phyloP scores from a whole-genome alignment of 2,797 vertebrate species.

The Gymnocypris eckloni region DNA sequence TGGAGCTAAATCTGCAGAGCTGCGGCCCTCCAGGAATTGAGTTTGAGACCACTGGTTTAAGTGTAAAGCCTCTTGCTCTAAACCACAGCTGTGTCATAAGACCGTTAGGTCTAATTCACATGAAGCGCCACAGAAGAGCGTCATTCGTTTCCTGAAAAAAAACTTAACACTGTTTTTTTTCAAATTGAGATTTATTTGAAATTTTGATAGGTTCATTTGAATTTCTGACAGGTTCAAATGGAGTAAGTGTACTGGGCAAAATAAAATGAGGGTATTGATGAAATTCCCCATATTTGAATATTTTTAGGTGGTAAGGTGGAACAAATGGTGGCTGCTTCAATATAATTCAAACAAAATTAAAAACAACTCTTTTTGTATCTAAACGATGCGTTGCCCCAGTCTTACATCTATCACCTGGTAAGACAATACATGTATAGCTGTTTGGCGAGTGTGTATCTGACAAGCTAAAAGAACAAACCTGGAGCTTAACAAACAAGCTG shows the following conservation, averaged over 20 bases:
- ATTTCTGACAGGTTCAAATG: slow-evolving; percentile 80
- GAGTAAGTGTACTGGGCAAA: slow-evolving; percentile 82
- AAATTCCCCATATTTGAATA: slow-evolving; percentile 15
- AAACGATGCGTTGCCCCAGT: slow-evolving; percentile 41
- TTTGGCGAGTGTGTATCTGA: slow-evolving; percentile 62
- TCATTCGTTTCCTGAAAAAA: background rate
- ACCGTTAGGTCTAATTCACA: background rate
- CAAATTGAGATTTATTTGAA: slow-evolving; percentile 83
- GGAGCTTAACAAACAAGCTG: slow-evolving; percentile 62
- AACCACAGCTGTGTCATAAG: background rate
- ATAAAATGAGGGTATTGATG: slow-evolving; percentile 54
- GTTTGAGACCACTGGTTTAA: background rate
- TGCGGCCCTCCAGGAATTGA: no score
- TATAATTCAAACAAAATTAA: background rate
- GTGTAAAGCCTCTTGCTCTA: background rate
- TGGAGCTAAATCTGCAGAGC: no score
- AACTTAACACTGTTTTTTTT: slow-evolving; percentile 65
- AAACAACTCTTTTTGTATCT: slow-evolving; percentile 54
- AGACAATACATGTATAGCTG: background rate
- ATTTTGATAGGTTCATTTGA: slow-evolving; percentile 60
- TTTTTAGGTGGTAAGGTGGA: background rate
- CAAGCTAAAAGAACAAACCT: slow-evolving; percentile 72
- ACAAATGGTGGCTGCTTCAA: slow-evolving; percentile 1
- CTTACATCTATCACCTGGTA: slow-evolving; percentile 65
- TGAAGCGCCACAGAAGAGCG: slow-evolving; percentile 25